Evolutionary conservation across 2,113 vertebrate species (phyloP), one percentile per base, ranked within the genome.

Genomic region (Tetraodon nigroviridis): DNA sequence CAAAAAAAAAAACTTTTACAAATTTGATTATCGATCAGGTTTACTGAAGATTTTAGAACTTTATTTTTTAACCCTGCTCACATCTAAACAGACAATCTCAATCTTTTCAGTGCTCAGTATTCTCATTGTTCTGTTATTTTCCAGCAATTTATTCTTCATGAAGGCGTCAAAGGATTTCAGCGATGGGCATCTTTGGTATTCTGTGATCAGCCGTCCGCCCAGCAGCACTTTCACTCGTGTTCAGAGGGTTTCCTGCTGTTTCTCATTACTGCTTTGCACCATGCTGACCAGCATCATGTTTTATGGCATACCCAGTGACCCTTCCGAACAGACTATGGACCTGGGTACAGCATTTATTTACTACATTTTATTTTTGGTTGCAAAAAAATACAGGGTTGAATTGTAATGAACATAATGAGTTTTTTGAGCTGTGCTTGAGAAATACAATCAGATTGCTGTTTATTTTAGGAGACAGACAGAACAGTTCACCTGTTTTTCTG

Each of bases 231-330:
- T 98, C 85, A 95, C 93, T 0, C 69, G 92, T 6, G 93, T 93
- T 2, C 95, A 98, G 80, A 90, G 94, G 0, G 92, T 95, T 32
- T 98, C 95, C 1, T 97, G 95, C 18, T 98, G 94, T 66, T 95
- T 95, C 69, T 95, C 94, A 0, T 81, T 98, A 81, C 88, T 97
- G 20, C 92, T 98, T 19, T 97, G 96, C 65, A 97, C 95, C 68
- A 97, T 98, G 95, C 83, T 98, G 69, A 94, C 94, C 69, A 96
- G 92, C 79, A 92, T 98, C 83, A 94, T 98, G 91, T 98, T 98
- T 76, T 97, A 92, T 83, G 95, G 95, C 4, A 84, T 98, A 61
- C 94, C 95, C 20, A 92, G 86, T 51, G 90, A 96, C 51, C 95
- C 95, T 1, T 87, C 92, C 2, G 93, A 98, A 67, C 95, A 97